A percentile compares a stretch with the other conserved stretches of the same genome.
phyloP scores from a whole-genome alignment of 1,140 invertebrate species.

The Hypothenemus hampei region DNA sequence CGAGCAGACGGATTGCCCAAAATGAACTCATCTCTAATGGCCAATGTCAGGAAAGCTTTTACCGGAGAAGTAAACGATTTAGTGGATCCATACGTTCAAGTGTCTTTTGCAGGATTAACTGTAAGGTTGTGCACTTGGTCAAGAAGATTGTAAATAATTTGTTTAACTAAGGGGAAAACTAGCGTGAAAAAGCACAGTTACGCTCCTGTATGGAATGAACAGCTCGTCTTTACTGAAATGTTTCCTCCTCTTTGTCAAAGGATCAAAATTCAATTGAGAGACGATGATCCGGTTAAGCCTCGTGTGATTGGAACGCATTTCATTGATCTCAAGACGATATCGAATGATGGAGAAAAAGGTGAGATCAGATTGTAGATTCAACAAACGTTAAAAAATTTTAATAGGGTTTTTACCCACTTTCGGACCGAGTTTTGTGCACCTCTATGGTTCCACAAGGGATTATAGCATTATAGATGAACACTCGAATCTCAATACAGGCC shows the following conservation, averaged over 20 bases:
- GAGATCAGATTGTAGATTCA: no score
- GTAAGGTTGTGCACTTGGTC: conserved; percentile 52
- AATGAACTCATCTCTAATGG: conserved; percentile 85
- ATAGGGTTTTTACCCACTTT: conserved; percentile 85
- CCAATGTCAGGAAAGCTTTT: conserved; percentile 84
- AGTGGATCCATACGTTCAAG: conserved; percentile 83
- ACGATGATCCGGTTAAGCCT: conserved; percentile 73
- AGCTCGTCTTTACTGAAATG: conserved; percentile 82
- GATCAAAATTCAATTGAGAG: conserved; percentile 74
- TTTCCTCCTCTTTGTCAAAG: conserved; percentile 81
- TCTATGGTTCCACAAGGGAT: conserved; percentile 82
- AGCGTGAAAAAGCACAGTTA: conserved; percentile 72
- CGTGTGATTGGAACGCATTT: conserved; percentile 80
- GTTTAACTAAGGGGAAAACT: conserved; percentile 80
- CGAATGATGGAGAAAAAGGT: conserved; percentile 79
- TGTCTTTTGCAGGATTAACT: conserved; percentile 80
- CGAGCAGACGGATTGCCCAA: conserved; percentile 81
- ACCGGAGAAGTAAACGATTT: conserved; percentile 79
- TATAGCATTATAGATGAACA: conserved; percentile 77
- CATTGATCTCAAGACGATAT: conserved; percentile 74
- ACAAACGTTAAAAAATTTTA: no score
- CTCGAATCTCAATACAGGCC: conserved; percentile 72
- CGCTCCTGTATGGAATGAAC: conserved; percentile 79
- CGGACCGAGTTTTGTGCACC: conserved; percentile 77
- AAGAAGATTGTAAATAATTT: no score